Evolutionary conservation across 2,888 invertebrate genomes (phyloP).

Genomic region (Cetonia aurata): DNA sequence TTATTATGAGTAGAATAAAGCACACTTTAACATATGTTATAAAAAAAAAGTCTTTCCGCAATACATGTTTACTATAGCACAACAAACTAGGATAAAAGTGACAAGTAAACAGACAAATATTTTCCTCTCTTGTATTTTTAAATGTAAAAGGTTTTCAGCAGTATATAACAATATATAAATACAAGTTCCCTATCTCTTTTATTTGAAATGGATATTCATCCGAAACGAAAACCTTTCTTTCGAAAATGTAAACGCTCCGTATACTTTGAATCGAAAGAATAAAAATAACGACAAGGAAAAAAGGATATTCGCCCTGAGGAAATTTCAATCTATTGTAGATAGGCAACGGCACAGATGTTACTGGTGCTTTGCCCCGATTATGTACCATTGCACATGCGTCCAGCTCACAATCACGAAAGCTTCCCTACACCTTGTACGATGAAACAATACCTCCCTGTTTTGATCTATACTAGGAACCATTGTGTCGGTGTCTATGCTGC

Average conservation of each 20-base stretch:
- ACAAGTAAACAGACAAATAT: too few species aligned
- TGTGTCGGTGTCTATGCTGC: constrained; percentile 27
- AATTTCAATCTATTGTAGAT: neutral
- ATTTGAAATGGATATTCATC: too few species aligned
- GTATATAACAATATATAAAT: too few species aligned
- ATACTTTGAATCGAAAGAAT: neutral
- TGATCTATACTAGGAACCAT: constrained; percentile 26
- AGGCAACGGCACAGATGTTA: neutral
- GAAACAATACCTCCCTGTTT: constrained; percentile 21
- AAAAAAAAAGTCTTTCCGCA: too few species aligned
- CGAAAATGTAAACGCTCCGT: neutral
- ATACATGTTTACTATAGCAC: too few species aligned
- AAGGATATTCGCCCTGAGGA: neutral
- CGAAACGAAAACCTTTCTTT: neutral
- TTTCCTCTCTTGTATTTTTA: too few species aligned
- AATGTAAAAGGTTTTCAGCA: too few species aligned
- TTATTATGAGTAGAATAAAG: too few species aligned
- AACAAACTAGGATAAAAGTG: too few species aligned
- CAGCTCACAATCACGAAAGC: neutral
- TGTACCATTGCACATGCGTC: constrained; percentile 2
- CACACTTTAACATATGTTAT: too few species aligned
- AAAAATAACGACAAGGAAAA: constrained; percentile 3
- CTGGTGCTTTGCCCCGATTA: neutral
- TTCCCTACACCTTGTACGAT: constrained; percentile 5
- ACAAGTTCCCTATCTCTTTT: too few species aligned